These are phyloP conservation scores for Caenorhabditis macrosperma DNA, from an alignment of 2,888 invertebrate genomes.

Conservation along the genomic window DNA sequence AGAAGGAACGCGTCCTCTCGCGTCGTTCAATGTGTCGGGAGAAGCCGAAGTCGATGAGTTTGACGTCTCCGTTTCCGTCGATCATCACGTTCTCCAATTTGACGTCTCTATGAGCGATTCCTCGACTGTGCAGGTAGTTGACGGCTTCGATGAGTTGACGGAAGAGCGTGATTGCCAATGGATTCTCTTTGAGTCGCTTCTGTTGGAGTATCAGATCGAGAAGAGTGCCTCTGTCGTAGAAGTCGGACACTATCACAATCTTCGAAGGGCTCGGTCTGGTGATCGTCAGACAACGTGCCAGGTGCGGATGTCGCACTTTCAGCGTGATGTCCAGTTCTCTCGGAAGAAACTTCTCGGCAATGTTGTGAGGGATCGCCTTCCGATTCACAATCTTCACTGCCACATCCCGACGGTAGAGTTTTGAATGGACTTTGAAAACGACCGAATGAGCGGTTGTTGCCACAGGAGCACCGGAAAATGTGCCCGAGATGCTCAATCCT, in stretches of 20 bases:
- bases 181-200: slow-evolving; percentile 55
- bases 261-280: slow-evolving; percentile 56
- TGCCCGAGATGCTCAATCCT: slow-evolving; percentile 34
- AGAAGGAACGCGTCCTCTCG: slow-evolving; percentile 70
- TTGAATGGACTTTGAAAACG: slow-evolving; percentile 65
- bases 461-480: slow-evolving; percentile 54
- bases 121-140: slow-evolving; percentile 69
- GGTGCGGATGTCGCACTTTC: slow-evolving; percentile 66
- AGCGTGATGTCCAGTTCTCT: slow-evolving; percentile 71
- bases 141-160: slow-evolving; percentile 75
- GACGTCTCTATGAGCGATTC: slow-evolving; percentile 61
- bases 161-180: slow-evolving; percentile 68
- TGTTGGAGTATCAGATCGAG: slow-evolving; percentile 62
- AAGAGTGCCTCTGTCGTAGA: slow-evolving; percentile 71
- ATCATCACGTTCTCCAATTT: slow-evolving; percentile 73
- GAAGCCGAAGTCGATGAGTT: slow-evolving; percentile 75
- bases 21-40: slow-evolving; percentile 64
- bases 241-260: slow-evolving; percentile 71
- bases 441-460: slow-evolving; percentile 67
- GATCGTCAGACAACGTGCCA: slow-evolving; percentile 65
- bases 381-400: slow-evolving; percentile 74
- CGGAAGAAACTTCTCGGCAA: slow-evolving; percentile 73
- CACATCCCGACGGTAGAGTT: slow-evolving; percentile 61
- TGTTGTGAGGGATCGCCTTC: slow-evolving; percentile 61
- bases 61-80: slow-evolving; percentile 72